Conservation (phyloP, 2,888 invertebrate genomes). For the Gortyna flavago region DNA sequence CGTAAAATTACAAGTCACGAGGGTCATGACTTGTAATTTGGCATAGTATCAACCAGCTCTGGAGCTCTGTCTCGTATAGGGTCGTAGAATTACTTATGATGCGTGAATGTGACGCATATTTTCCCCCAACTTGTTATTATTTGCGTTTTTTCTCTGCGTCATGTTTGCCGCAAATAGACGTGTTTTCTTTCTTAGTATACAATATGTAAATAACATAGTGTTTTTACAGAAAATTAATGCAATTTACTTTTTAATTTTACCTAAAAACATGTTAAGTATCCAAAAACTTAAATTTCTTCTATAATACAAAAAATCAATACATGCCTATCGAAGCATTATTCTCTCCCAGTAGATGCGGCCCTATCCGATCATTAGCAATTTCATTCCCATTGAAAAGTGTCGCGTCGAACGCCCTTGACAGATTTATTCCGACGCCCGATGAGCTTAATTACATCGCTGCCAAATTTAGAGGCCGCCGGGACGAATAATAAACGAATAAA, state of each 20-base stretch:
- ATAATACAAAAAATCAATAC: background rate
- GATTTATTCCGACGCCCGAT: conserved; percentile 63
- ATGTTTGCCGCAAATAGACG: no score
- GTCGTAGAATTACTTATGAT: no score
- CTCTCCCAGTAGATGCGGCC: conserved; percentile 24
- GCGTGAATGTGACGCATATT: no score
- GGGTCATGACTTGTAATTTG: no score
- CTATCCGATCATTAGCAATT: conserved; percentile 56
- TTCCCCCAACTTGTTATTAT: background rate
- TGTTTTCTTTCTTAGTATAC: no score
- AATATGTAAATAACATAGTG: background rate
- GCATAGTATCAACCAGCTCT: no score
- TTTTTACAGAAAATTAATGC: background rate
- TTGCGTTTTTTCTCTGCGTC: no score
- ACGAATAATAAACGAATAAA: conserved; percentile 55
- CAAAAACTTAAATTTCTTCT: background rate
- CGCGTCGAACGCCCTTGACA: conserved; percentile 56
- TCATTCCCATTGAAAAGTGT: conserved; percentile 62
- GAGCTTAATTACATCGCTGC: conserved; percentile 61
- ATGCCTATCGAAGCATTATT: conserved; percentile 31
- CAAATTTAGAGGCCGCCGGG: conserved; percentile 50
- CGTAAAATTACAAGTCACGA: no score
- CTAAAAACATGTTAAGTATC: background rate
- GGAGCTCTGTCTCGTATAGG: no score
- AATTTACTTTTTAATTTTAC: background rate